phyloP scores from a whole-genome alignment of 2,113 vertebrate species.

The Rhipidura dahli region DNA sequence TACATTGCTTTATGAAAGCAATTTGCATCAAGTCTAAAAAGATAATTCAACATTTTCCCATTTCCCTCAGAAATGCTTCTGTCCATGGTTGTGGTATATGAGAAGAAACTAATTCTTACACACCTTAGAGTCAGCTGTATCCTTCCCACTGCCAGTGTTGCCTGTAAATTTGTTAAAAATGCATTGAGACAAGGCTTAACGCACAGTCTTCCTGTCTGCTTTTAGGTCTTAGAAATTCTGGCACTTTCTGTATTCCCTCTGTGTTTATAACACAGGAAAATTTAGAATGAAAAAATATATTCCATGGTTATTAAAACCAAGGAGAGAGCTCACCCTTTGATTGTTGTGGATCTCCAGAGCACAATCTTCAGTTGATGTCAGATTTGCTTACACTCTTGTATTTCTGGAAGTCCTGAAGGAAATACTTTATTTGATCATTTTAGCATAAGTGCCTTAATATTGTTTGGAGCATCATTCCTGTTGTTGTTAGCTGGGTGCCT shows the following conservation, averaged over 20 bases:
- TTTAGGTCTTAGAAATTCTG: background rate
- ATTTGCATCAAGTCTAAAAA: background rate
- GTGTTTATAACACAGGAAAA: background rate
- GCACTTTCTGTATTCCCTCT: background rate
- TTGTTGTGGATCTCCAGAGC: background rate
- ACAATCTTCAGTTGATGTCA: background rate
- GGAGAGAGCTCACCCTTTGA: background rate
- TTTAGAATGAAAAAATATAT: background rate
- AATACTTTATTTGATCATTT: background rate
- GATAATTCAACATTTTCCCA: background rate
- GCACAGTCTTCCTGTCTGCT: background rate
- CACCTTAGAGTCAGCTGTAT: background rate
- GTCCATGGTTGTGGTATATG: background rate
- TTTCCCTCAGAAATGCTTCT: accelerated
- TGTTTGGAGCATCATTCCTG: background rate
- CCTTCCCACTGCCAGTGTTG: background rate
- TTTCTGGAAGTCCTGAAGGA: background rate
- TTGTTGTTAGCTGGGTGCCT: background rate
- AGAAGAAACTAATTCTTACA: background rate
- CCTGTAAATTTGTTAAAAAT: background rate
- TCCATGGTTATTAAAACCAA: background rate
- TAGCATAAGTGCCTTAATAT: background rate
- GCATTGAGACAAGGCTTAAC: background rate
- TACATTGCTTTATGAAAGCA: background rate
- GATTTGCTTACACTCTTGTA: background rate